Percentiles rank a stretch among this genome's conserved stretches.
Evolutionary conservation across 2,113 vertebrate genomes (phyloP).

Genomic region (Australoheros scitulus): DNA sequence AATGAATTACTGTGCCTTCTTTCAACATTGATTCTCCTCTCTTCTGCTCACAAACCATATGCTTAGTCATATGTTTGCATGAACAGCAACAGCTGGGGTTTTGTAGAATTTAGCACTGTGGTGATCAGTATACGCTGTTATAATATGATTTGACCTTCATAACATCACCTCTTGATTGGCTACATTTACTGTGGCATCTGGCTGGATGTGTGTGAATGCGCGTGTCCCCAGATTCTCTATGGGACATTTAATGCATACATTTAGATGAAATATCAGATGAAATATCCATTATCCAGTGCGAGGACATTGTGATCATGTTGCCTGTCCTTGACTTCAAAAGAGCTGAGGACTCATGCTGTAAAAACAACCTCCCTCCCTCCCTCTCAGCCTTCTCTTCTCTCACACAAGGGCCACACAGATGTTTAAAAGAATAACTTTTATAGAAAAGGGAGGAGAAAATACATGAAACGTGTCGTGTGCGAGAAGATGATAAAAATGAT

Average conservation of each 20-base stretch:
- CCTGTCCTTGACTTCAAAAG: constrained; percentile 45
- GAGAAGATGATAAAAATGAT: not conserved
- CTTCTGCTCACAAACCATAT: not conserved
- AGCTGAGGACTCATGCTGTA: constrained; percentile 17
- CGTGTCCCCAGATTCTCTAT: constrained; percentile 4
- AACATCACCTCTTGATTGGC: constrained; percentile 40
- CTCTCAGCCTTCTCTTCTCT: not conserved
- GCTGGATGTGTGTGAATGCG: constrained; percentile 25
- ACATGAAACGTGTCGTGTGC: not conserved
- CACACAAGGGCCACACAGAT: not conserved
- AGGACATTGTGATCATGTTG: constrained; percentile 38
- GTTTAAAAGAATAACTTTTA: not conserved
- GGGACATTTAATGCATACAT: constrained; percentile 33
- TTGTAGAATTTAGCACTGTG: constrained; percentile 21
- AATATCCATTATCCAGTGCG: constrained; percentile 41
- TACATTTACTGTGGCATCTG: constrained; percentile 39
- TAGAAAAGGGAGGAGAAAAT: not conserved
- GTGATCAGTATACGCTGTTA: constrained; percentile 40
- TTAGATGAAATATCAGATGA: constrained; percentile 50
- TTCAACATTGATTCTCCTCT: not conserved
- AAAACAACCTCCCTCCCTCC: not conserved
- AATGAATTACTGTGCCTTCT: not conserved
- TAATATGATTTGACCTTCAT: constrained; percentile 52
- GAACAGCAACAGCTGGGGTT: constrained; percentile 50
- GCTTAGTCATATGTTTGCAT: not conserved